phyloP scores from a whole-genome alignment of 2,888 invertebrate species.

The Chelonus formosanus region DNA sequence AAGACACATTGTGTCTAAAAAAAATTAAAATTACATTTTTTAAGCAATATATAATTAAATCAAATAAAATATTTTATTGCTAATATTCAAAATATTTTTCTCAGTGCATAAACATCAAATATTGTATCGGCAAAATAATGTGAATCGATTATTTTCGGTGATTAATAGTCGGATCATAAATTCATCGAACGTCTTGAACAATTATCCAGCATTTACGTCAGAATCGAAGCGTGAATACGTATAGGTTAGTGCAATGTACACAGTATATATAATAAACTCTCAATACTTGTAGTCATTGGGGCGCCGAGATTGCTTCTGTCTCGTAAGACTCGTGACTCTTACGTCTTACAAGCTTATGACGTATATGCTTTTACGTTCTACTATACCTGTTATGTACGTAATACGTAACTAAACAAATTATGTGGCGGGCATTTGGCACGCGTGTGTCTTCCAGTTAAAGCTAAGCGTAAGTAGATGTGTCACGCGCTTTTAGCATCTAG shows the following conservation, averaged over 20 bases:
- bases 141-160: constrained; percentile 36
- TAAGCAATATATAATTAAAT: too few species aligned
- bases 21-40: too few species aligned
- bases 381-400: constrained; percentile 2
- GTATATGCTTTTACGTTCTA: background rate
- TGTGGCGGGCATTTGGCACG: constrained; percentile 11
- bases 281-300: too few species aligned
- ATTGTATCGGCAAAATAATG: constrained; percentile 33
- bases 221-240: constrained; percentile 32
- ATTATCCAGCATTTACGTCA: constrained; percentile 37
- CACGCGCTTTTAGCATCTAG: constrained; percentile 13
- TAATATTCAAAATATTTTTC: too few species aligned
- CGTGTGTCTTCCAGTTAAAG: constrained; percentile 12
- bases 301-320: too few species aligned
- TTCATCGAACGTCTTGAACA: constrained; percentile 42
- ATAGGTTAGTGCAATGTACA: constrained; percentile 19
- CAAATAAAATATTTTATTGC: too few species aligned
- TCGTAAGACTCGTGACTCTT: too few species aligned
- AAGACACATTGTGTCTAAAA: too few species aligned
- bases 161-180: constrained; percentile 44
- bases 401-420: constrained; percentile 3
- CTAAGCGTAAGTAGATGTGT: background rate
- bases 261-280: background rate
- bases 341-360: background rate
- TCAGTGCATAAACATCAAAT: too few species aligned